Evolutionary conservation across 2,797 vertebrate genomes (phyloP), one percentile per base, ranked within the genome.

Genomic region (Zalophus californianus): DNA sequence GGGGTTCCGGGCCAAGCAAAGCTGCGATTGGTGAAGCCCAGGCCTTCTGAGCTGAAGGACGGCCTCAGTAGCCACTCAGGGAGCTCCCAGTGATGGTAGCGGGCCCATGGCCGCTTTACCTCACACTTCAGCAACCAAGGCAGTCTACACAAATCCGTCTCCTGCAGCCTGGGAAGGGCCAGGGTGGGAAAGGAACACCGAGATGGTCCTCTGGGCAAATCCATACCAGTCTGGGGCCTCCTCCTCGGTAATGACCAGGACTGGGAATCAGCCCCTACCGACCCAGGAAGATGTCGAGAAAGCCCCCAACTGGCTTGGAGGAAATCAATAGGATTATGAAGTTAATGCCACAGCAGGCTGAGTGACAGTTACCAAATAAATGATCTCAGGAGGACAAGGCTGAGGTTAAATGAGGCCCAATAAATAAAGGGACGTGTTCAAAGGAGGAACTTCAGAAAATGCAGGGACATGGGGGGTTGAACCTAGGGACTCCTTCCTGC

Each of bases 301-400:
- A 96, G 89, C 88, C 98, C 98, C 98, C 98, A 98, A 35, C 95
- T 83, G 92, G 68, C 93, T 92, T 68, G 98, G 98, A 99, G 98
- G 98, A 98, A 98, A 98, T 99, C 98, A 98, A 98, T 98, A 98
- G 98, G 98, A 99, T 99, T 99, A 98, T 32, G 96, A 98, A 98
- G 99, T 99, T 99, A 99, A 99, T 98, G 98, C 98, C 10, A 79
- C 98, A 98, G 98, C 98, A 98, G 98, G 98, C 98, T 96, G 98
- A 98, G 98, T 98, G 98, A 99, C 99, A 99, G 98, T 98, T 99
- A 98, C 98, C 98, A 98, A 98, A 98, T 99, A 99, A 98, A 98
- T 98, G 99, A 98, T 98, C 98, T 98, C 98, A 98, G 98, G 98
- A 98, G 98, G 98, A 98, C 98, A 98, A 98, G 98, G 97, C 97